Percentiles rank a stretch among this genome's conserved stretches.
These are phyloP conservation scores for Sipha maydis DNA, from an alignment of 2,888 invertebrate species.

Conservation along the genomic window DNA sequence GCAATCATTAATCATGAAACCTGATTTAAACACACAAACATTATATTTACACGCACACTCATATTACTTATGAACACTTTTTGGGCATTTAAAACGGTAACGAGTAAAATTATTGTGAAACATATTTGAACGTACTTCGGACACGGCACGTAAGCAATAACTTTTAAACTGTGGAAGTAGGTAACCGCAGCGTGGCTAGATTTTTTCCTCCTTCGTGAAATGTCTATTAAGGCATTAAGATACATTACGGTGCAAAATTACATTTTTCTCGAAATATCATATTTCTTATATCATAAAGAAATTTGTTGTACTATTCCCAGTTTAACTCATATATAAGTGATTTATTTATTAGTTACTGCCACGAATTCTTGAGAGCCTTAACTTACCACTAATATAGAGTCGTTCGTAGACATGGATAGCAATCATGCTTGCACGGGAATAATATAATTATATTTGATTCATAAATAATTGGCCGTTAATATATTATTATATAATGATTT, in stretches of 20 bases:
- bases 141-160: background rate
- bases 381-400: background rate
- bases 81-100: background rate
- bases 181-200: background rate
- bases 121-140: no score
- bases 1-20: no score
- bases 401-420: background rate
- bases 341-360: conserved; percentile 22
- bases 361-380: background rate
- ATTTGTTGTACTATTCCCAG: conserved; percentile 30
- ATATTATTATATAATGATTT: no score
- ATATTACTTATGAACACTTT: no score
- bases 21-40: no score
- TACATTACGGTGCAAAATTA: conserved; percentile 6
- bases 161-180: background rate
- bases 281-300: background rate
- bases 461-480: background rate
- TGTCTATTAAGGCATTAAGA: conserved; percentile 18
- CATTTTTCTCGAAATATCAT: conserved; percentile 4
- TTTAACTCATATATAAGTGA: conserved; percentile 1
- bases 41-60: no score
- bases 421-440: background rate
- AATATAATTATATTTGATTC: background rate
- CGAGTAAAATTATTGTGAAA: background rate
- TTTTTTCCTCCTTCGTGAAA: background rate